phyloP scores from a whole-genome alignment of 2,888 invertebrate species.

The Aphidius colemani region DNA sequence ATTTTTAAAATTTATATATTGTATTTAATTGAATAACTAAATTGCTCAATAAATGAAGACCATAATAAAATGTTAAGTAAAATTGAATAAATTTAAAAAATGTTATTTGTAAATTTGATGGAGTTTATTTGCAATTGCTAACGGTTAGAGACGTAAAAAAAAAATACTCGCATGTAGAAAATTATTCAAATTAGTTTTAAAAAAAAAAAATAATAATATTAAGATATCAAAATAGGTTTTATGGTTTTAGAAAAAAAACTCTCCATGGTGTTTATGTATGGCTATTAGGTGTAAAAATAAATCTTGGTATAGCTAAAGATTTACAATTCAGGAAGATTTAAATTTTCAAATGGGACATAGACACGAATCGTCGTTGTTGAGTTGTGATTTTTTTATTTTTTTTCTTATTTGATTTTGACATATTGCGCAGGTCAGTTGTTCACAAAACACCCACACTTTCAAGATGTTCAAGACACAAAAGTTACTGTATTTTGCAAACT shows the following conservation, averaged over 20 bases:
- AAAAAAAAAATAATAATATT: not conserved
- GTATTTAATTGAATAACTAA: no score
- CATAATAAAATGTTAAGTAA: no score
- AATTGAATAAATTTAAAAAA: no score
- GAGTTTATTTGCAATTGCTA: not conserved
- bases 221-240: no score
- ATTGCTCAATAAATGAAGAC: no score
- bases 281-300: no score
- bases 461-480: slow-evolving; percentile 25
- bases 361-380: slow-evolving; percentile 22
- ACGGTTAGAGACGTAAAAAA: not conserved
- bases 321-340: not conserved
- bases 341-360: slow-evolving; percentile 21
- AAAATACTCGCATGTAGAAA: not conserved
- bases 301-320: not conserved
- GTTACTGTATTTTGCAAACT: slow-evolving; percentile 37
- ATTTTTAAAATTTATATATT: no score
- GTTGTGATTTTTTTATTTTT: not conserved
- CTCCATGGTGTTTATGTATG: no score
- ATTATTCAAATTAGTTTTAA: no score
- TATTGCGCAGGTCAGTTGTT: slow-evolving; percentile 45
- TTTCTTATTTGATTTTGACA: slow-evolving; percentile 13
- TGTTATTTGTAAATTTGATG: no score
- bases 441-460: slow-evolving; percentile 38
- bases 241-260: no score